Conservation (phyloP, 2,888 invertebrate genomes). For the Heliconius aoede region DNA sequence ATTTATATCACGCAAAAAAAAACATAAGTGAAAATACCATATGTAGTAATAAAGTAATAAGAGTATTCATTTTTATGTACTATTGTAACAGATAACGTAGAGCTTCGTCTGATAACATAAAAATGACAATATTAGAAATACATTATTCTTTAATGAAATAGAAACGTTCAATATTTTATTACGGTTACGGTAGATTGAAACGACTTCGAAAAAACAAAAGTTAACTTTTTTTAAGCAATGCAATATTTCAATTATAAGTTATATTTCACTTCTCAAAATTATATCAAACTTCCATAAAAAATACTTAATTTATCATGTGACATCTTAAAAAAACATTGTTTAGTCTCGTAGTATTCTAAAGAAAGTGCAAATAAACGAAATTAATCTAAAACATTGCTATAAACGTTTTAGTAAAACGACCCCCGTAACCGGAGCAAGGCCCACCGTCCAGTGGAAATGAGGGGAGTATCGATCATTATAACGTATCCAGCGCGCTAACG, state of each 20-base stretch:
- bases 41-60: neutral
- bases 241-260: neutral
- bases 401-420: conserved; percentile 48
- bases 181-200: neutral
- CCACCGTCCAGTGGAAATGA: conserved; percentile 68
- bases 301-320: neutral
- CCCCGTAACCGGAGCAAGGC: conserved; percentile 68
- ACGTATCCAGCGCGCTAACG: conserved; percentile 77
- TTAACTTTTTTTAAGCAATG: neutral
- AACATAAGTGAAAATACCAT: neutral
- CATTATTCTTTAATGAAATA: neutral
- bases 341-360: neutral
- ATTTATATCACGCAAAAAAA: too few species aligned
- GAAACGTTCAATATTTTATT: neutral
- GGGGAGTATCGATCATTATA: conserved; percentile 81
- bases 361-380: conserved; percentile 33
- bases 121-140: neutral
- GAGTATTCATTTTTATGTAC: neutral
- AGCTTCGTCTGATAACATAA: neutral
- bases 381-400: conserved; percentile 38
- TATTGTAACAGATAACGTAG: neutral
- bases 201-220: neutral
- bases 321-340: neutral
- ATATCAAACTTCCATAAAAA: neutral
- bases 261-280: too few species aligned